Base-by-base conservation (phyloP, 1,140 invertebrate genomes). In the Holcopasites calliopsidis region DNA sequence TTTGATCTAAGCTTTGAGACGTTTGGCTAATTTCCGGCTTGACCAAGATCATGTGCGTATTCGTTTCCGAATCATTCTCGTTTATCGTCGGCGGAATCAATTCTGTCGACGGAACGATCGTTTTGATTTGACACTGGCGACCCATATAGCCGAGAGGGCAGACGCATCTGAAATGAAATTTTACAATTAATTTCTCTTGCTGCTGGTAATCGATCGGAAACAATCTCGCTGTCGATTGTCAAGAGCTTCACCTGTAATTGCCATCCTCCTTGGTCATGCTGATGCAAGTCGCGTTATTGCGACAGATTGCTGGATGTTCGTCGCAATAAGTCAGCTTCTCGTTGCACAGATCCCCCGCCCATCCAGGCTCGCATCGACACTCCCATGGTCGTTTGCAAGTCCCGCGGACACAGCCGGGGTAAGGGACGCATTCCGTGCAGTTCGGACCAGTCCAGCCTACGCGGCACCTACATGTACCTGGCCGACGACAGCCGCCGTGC, bases 311-410 rank as follows among this genome's bases (percentile, higher is more conserved):
- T 2, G 93, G 92, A 86, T 96, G 94, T 50, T 95, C 94, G 62
- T 95, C 94, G 89, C 96, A 97, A 87, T 95, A 96, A 69, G 94
- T 96, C 28, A 97, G 89, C 85, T 95, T 95, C 94, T 97, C 95
- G 87, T 97, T 95, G 89, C 97, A 97, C 0, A 97, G 93, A 92
- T 97, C 96, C 60, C 96, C 97, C 23, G 96, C 95, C 96, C 96
- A 97, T 55, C 97, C 96, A 0, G 94, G 93, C 77, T 95, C 93
- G 88, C 97, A 98, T 83, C 95, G 94, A 87, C 97, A 98, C 86
- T 97, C 96, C 96, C 96, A 97, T n/a, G 96, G 96, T 33, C 94
- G 93, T 85, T 94, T 95, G 88, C 97, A 98, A 47, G 93, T 92
- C 18, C 97, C 97, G 88, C 97, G 95, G 42, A 95, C 94, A 86